Percentiles rank a stretch among this genome's conserved stretches.
phyloP scores from a whole-genome alignment of 2,888 invertebrate genomes.

The Teleiodes luculella region DNA sequence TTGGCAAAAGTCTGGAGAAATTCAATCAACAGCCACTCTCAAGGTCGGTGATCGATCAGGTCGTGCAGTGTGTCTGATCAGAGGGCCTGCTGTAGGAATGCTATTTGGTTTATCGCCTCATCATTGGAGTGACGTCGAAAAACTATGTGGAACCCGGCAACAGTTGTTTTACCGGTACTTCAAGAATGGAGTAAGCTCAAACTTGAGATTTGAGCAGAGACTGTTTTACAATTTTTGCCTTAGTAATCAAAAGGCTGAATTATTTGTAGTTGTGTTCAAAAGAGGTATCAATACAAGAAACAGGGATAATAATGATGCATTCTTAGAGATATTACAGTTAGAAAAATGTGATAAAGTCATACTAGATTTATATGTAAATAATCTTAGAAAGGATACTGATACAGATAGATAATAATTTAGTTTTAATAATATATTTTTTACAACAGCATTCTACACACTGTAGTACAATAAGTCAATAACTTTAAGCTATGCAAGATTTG shows the following conservation, averaged over 20 bases:
- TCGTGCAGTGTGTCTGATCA: constrained; percentile 56
- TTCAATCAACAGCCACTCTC: constrained; percentile 51
- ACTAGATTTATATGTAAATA: constrained; percentile 49
- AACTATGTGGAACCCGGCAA: constrained; percentile 44
- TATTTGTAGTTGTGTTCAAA: constrained; percentile 51
- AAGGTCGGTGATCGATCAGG: constrained; percentile 60
- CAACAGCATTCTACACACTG: too few relatives aligned
- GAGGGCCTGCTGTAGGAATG: constrained; percentile 49
- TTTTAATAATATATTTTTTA: too few relatives aligned
- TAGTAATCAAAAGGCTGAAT: constrained; percentile 49
- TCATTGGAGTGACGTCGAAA: constrained; percentile 63
- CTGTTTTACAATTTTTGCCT: constrained; percentile 69
- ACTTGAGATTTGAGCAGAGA: constrained; percentile 56
- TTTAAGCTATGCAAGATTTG: too few relatives aligned
- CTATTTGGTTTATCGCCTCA: constrained; percentile 53
- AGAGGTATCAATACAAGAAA: constrained; percentile 56
- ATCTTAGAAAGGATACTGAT: constrained; percentile 35
- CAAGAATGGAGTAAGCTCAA: constrained; percentile 56
- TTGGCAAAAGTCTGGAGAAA: constrained; percentile 22
- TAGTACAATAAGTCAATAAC: too few relatives aligned
- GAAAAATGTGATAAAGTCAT: constrained; percentile 46
- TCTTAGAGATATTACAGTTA: constrained; percentile 57
- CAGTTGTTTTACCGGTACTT: constrained; percentile 70
- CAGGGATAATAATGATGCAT: constrained; percentile 51
- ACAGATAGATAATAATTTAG: too few relatives aligned